These are phyloP conservation scores for Scarus forsteni DNA, from an alignment of 2,797 vertebrate genomes.

Conservation along the genomic window DNA sequence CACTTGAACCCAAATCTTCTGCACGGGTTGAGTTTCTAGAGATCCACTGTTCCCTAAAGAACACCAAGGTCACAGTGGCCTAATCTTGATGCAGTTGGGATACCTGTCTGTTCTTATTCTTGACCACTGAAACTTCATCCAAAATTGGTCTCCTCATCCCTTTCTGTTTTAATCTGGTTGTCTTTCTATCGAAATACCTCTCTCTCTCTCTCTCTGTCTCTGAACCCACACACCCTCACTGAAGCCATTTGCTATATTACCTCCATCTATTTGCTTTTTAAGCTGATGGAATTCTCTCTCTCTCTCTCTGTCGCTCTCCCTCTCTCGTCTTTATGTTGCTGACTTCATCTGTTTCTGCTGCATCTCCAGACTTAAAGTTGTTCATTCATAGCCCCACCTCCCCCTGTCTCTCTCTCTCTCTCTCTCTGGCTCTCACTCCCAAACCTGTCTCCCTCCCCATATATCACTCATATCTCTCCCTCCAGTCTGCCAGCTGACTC, in stretches of 20 bases:
- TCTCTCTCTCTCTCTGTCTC: slow-evolving; percentile 4
- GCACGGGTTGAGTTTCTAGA: background rate
- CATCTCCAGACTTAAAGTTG: slow-evolving; percentile 59
- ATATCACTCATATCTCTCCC: slow-evolving; percentile 72
- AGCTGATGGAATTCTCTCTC: slow-evolving; percentile 67
- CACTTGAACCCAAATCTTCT: background rate
- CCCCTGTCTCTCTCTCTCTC: background rate
- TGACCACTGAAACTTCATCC: background rate
- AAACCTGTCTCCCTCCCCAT: slow-evolving; percentile 46
- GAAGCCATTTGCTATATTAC: slow-evolving; percentile 72
- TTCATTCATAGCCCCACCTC: slow-evolving; percentile 61
- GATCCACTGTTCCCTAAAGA: background rate
- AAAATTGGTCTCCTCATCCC: slow-evolving; percentile 9
- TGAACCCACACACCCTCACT: slow-evolving; percentile 51
- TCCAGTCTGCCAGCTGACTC: slow-evolving; percentile 81
- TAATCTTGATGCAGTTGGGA: background rate
- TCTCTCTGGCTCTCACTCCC: slow-evolving; percentile 4
- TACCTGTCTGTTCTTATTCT: slow-evolving; percentile 7
- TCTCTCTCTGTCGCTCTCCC: no score
- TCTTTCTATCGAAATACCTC: slow-evolving; percentile 18
- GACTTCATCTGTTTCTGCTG: slow-evolving; percentile 68
- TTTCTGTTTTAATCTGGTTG: slow-evolving; percentile 19
- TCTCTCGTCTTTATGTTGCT: slow-evolving; percentile 64
- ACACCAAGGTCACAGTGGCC: background rate
- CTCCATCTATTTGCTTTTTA: slow-evolving; percentile 48